Base-by-base conservation (phyloP, 2,888 invertebrate species). In the Synanthedon myopaeformis region DNA sequence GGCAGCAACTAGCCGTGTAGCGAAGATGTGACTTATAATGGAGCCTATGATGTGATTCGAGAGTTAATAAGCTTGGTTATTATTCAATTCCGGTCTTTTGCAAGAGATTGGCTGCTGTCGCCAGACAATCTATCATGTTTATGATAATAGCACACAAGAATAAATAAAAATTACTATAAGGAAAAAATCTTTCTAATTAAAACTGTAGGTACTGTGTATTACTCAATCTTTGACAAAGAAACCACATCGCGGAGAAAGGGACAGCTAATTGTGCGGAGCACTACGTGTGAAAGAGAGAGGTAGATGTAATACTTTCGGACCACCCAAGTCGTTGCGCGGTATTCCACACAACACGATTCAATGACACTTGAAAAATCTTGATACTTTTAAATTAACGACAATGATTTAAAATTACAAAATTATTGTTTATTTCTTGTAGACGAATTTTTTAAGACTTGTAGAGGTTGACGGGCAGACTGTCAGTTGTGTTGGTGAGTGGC, bases 291-390 rank as follows among this genome's bases (percentile, higher is more conserved):
- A 53, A 35, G 67, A 57, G 74, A 76, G 51, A n/a, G 59, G 42
- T 14, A 14, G 51, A 56, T 51, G 54, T 55, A 67, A 63, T 64
- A 64, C 67, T 63, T 57, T 64, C 59, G 69, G 85, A 85, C 85
- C 85, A 85, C 85, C 85, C 85, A 85, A 85, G 85, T 77, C 52
- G 68, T 50, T 23, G 51, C 41, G 58, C 66, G 78, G 81, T 74
- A 82, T 82, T 74, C 35, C 70, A 58, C 72, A 69, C 66, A 70
- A 73, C 75, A 71, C 74, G 66, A 71, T 69, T 69, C 70, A 61
- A 70, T 63, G 66, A 60, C 63, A 68, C 58, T 58, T 63, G 62
- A 61, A 62, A 63, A 67, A 66, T 82, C 71, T 82, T 84, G 83
- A 82, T 83, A 67, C 62, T 82, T 35, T 35, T 6, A 35, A 35